These are phyloP conservation scores for Peromyscus attwateri DNA, from an alignment of 2,797 vertebrate species.

Conservation along the genomic window DNA sequence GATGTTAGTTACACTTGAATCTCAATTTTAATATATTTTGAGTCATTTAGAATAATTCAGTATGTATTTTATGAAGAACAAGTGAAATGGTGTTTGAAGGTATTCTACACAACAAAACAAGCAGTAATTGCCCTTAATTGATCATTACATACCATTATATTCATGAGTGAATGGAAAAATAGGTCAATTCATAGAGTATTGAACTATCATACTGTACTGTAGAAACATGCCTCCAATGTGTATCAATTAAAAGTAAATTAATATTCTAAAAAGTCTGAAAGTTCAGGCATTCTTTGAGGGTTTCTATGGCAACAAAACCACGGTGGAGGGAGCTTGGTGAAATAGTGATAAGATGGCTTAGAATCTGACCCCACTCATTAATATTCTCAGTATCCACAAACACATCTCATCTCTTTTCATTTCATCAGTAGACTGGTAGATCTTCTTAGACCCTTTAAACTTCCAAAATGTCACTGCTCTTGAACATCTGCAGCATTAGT, in stretches of 20 bases:
- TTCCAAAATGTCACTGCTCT: neutral
- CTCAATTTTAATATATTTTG: neutral
- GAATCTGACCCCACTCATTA: neutral
- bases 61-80: neutral
- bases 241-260: neutral
- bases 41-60: neutral
- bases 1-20: neutral
- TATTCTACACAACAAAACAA: neutral
- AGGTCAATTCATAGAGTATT: neutral
- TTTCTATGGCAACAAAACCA: neutral
- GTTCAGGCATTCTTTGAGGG: neutral
- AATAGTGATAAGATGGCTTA: neutral
- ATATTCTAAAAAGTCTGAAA: neutral
- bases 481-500: neutral
- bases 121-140: neutral
- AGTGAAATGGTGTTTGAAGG: neutral
- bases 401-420: neutral
- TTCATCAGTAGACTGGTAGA: neutral
- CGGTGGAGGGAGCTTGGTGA: fast-evolving
- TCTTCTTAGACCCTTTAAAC: neutral
- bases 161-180: neutral
- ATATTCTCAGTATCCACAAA: neutral
- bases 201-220: neutral
- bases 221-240: neutral
- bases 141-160: neutral